Conservation (phyloP, 2,113 vertebrate genomes). For the Neogale vison region DNA sequence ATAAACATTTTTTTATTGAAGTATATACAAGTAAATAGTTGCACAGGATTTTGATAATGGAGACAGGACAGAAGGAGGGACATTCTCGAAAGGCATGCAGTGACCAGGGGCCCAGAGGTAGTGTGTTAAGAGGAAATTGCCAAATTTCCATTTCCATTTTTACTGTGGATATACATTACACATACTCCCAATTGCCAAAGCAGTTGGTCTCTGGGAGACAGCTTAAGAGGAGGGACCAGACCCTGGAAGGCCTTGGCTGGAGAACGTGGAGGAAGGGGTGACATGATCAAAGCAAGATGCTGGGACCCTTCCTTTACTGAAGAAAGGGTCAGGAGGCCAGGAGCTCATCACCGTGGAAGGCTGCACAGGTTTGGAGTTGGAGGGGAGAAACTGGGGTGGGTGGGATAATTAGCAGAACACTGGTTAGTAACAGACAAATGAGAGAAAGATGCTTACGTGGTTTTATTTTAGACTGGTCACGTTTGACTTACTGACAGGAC, state of each 20-base stretch:
- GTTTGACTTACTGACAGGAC: neutral
- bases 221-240: neutral
- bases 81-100: neutral
- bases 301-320: neutral
- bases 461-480: neutral
- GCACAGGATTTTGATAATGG: neutral
- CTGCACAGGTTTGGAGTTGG: neutral
- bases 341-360: neutral
- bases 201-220: neutral
- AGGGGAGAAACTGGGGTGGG: neutral
- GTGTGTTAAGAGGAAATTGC: neutral
- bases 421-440: neutral
- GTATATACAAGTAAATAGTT: neutral
- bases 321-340: neutral
- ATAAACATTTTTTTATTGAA: neutral
- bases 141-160: no score
- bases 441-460: neutral
- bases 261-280: neutral
- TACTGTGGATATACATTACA: no score
- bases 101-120: neutral
- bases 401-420: neutral
- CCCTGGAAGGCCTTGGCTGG: neutral
- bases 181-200: neutral
- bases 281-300: neutral
- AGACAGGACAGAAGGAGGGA: neutral